Percentiles rank a stretch among this genome's conserved stretches.
Conservation (phyloP, 2,113 vertebrate species). For the human region GRCh38 chr7:93907001-93907500, state of each 20-base stretch:
- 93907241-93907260: neutral
- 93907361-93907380: neutral
- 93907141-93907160: neutral
- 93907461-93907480: neutral
- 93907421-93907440: neutral
- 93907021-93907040: neutral
- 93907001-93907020: neutral
- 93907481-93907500: neutral
- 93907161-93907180: neutral
- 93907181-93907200: neutral
- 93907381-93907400: neutral
- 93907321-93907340: neutral
- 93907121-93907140: neutral
- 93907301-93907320: neutral
- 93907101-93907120: neutral
- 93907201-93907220: neutral
- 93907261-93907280: neutral
- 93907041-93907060: neutral
- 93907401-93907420: neutral
- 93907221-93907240: neutral
- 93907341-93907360: neutral
- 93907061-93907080: neutral
- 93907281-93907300: neutral
- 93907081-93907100: neutral
- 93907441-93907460: conserved; percentile 34